Conservation (phyloP, 2,888 invertebrate genomes). For the Agonopterix arenella region DNA sequence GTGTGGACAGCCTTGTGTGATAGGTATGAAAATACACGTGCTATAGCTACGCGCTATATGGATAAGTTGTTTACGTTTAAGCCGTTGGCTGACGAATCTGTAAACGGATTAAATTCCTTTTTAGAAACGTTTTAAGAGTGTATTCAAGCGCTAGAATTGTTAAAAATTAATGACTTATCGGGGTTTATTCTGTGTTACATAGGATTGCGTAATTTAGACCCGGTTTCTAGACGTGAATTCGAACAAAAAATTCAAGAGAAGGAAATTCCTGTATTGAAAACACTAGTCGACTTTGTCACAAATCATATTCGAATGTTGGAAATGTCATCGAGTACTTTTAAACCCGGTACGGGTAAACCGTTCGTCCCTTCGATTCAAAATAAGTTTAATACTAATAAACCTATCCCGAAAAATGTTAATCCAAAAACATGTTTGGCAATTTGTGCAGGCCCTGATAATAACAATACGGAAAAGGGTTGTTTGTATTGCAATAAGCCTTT, state of each 20-base stretch:
- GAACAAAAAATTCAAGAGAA: not conserved
- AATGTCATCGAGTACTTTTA: too few relatives aligned
- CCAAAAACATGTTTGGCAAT: not conserved
- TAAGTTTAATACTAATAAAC: not conserved
- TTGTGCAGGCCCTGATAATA: not conserved
- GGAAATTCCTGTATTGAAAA: not conserved
- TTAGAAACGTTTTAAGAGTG: too few relatives aligned
- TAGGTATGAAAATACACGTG: slow-evolving; percentile 3
- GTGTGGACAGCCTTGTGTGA: slow-evolving; percentile 2
- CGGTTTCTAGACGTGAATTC: not conserved
- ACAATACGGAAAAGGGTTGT: not conserved
- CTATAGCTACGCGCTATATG: slow-evolving; percentile 1
- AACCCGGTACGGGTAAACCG: not conserved
- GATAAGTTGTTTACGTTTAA: slow-evolving; percentile 5
- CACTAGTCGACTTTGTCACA: too few relatives aligned
- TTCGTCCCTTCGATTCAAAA: too few relatives aligned
- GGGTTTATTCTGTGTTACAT: slow-evolving; percentile 1
- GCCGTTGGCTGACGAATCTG: not conserved
- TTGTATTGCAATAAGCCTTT: not conserved
- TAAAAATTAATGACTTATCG: slow-evolving; percentile 1
- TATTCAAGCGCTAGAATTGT: not conserved
- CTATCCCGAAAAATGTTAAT: not conserved
- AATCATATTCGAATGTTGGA: not conserved
- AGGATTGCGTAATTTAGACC: slow-evolving; percentile 1
- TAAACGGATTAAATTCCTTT: not conserved